These are phyloP conservation scores for Macrophya annulata DNA, from an alignment of 2,888 invertebrate genomes.

Conservation along the genomic window DNA sequence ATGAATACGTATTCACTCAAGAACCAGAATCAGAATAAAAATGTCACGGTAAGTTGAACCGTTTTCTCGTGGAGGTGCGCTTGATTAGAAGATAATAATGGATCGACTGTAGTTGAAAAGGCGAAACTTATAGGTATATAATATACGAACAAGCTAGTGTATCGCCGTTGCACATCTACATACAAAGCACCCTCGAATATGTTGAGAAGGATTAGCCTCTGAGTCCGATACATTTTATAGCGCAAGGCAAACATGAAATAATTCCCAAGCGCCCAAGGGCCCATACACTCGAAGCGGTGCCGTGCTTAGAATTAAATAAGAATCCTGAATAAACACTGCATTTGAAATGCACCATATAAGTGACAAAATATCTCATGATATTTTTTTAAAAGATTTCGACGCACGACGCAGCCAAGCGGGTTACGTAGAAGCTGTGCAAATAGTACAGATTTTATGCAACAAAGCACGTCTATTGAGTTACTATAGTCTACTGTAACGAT, in stretches of 20 bases:
- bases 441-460: constrained; percentile 52
- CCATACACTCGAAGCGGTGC: constrained; percentile 9
- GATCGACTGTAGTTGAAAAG: constrained; percentile 32
- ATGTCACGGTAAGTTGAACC: constrained; percentile 58
- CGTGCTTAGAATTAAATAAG: constrained; percentile 51
- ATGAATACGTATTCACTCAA: neutral
- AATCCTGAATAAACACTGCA: constrained; percentile 57
- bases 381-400: constrained; percentile 53
- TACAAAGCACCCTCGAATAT: constrained; percentile 52
- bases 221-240: constrained; percentile 62
- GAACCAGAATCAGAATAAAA: constrained; percentile 58
- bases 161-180: constrained; percentile 38
- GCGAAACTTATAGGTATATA: constrained; percentile 53
- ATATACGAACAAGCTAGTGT: constrained; percentile 55
- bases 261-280: constrained; percentile 57
- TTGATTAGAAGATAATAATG: constrained; percentile 31
- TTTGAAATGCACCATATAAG: constrained; percentile 41
- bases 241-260: constrained; percentile 67
- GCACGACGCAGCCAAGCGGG: constrained; percentile 25
- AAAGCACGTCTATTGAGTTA: constrained; percentile 7
- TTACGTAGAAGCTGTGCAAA: constrained; percentile 56
- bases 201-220: constrained; percentile 61
- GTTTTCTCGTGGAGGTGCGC: constrained; percentile 53
- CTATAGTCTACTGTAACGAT: constrained; percentile 11
- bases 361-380: constrained; percentile 49